Evolutionary conservation across 2,113 vertebrate species (phyloP), one percentile per base, ranked within the genome.

Genomic region (Poeciliopsis occidentalis): DNA sequence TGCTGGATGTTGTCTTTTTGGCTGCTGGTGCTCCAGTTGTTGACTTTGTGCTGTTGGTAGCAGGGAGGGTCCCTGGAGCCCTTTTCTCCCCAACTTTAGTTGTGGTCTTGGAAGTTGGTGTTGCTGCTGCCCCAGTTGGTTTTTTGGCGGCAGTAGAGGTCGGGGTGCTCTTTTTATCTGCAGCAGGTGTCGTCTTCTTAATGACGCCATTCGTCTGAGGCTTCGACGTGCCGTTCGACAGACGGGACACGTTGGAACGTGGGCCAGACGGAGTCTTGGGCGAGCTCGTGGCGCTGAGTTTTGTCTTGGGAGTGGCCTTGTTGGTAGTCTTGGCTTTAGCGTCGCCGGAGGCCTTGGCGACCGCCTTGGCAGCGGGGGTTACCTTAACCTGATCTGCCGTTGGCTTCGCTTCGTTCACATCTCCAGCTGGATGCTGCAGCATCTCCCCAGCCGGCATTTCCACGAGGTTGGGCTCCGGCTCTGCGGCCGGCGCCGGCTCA

Each of bases 31-130:
- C 78, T 54, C 83, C 76, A 4, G 78, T 73, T 19, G 71, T 37
- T 1, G 91, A 12, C 79, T 92, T 94, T 32, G 83, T 34, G 0
- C 85, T 80, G 3, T 79, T 92, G 71, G 74, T 60, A 69, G 85
- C 19, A 1, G 87, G n/a, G 2, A 75, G 4, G 0, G 66, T 27
- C 64, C 85, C 90, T 0, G 74, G 19, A 1, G 92, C 64, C 84
- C 93, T 95, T 89, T 90, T 94, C 74, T 95, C 94, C 5, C 67
- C 84, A 7, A 84, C 81, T 87, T 94, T 95, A 44, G 41, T 8
- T 0, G 60, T 24, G 68, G 60, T 84, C n/a, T n/a, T n/a, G n/a
- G n/a, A n/a, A n/a, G n/a, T n/a, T n/a, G n/a, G n/a, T n/a, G n/a
- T n/a, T n/a, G n/a, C n/a, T n/a, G n/a, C n/a, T n/a, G n/a, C n/a